phyloP scores from a whole-genome alignment of 1,140 invertebrate genomes.

The Brachystomella parvula region DNA sequence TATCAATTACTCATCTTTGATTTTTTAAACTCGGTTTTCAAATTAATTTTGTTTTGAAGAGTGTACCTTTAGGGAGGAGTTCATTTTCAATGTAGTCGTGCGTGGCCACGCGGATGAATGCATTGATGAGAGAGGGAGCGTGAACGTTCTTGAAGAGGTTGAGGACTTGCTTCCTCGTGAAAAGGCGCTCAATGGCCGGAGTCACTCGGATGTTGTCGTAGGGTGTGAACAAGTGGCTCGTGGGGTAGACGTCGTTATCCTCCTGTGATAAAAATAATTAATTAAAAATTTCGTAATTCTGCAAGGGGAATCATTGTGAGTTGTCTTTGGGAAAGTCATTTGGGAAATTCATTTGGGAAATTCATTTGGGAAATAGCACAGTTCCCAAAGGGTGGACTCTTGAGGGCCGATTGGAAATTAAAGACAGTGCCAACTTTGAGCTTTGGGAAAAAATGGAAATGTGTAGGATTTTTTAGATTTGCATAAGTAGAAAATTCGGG shows the following conservation, averaged over 20 bases:
- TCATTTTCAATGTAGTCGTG: not conserved
- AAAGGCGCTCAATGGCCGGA: not conserved
- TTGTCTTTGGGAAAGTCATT: too few species aligned
- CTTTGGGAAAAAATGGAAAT: too few species aligned
- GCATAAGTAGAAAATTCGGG: too few species aligned
- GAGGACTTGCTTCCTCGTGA: not conserved
- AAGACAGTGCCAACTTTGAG: too few species aligned
- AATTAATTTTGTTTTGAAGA: not conserved
- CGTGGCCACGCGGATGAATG: not conserved
- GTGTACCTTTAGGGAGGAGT: conserved; percentile 9
- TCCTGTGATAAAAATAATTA: not conserved
- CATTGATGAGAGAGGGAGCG: conserved; percentile 6
- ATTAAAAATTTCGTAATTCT: too few species aligned
- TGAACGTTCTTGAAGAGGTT: not conserved
- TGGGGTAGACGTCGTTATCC: not conserved
- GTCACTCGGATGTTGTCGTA: not conserved
- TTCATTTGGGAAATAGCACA: too few species aligned
- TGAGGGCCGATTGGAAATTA: too few species aligned
- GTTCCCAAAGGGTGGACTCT: too few species aligned
- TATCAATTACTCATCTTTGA: not conserved
- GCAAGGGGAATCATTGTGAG: too few species aligned
- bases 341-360: too few species aligned
- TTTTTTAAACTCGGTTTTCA: not conserved
- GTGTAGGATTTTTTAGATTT: too few species aligned
- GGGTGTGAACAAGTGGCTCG: conserved; percentile 1